A percentile compares a stretch with the other conserved stretches of the same genome.
These are phyloP conservation scores for Lypha dubia DNA, from an alignment of 2,888 invertebrate genomes.

Conservation along the genomic window DNA sequence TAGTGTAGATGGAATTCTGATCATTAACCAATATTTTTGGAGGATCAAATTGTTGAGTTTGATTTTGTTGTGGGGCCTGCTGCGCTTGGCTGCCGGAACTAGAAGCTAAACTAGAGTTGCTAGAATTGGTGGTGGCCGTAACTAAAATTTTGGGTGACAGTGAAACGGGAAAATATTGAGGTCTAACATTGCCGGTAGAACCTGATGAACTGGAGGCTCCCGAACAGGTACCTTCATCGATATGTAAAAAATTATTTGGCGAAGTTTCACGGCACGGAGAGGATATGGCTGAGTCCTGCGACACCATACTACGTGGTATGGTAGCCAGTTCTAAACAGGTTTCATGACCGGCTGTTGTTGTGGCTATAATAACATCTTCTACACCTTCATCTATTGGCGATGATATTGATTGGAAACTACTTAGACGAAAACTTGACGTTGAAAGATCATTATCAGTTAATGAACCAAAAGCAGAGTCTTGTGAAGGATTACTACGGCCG, in stretches of 20 bases:
- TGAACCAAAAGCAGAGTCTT: slow-evolving; percentile 83
- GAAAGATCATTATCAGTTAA: slow-evolving; percentile 83
- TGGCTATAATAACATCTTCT: slow-evolving; percentile 82
- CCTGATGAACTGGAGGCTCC: slow-evolving; percentile 79
- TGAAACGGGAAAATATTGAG: slow-evolving; percentile 82
- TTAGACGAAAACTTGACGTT: slow-evolving; percentile 83
- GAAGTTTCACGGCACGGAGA: slow-evolving; percentile 82
- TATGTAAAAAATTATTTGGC: slow-evolving; percentile 81
- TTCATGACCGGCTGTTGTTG: slow-evolving; percentile 81
- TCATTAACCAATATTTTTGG: slow-evolving; percentile 83
- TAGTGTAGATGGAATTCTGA: slow-evolving; percentile 83
- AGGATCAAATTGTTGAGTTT: slow-evolving; percentile 82
- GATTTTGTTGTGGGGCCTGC: slow-evolving; percentile 70
- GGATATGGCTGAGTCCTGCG: slow-evolving; percentile 82
- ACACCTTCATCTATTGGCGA: slow-evolving; percentile 84
- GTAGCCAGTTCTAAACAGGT: slow-evolving; percentile 82
- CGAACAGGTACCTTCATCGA: slow-evolving; percentile 79
- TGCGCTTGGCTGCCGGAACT: slow-evolving; percentile 67
- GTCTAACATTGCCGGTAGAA: slow-evolving; percentile 78
- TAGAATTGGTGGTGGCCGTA: slow-evolving; percentile 79
- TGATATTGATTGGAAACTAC: slow-evolving; percentile 83
- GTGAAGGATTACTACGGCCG: slow-evolving; percentile 83
- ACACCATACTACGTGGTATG: slow-evolving; percentile 80
- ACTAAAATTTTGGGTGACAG: slow-evolving; percentile 82
- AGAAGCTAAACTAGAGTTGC: slow-evolving; percentile 78